A percentile compares a stretch with the other conserved stretches of the same genome.
Evolutionary conservation across 2,797 vertebrate genomes (phyloP).

Genomic region (Mallotus villosus): DNA sequence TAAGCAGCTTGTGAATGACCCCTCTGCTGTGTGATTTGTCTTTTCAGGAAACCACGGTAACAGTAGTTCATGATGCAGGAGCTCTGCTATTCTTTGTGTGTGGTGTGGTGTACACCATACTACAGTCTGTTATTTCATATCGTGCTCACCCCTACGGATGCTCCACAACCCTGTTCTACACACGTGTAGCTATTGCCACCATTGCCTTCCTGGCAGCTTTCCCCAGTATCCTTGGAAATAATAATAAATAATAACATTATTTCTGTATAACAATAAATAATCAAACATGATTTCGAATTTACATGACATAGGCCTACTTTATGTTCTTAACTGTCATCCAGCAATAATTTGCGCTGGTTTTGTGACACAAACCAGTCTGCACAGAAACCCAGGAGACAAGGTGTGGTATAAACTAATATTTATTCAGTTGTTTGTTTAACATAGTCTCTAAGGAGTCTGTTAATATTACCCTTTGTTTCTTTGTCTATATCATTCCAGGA

Average conservation of each 20-base stretch:
- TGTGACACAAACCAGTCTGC: conserved; percentile 73
- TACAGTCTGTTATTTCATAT: conserved; percentile 83
- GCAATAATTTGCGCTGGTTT: conserved; percentile 79
- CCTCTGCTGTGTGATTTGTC: conserved; percentile 10
- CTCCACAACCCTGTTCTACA: conserved; percentile 58
- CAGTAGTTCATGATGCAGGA: conserved; percentile 79
- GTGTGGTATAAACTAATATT: conserved; percentile 60
- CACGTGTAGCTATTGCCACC: conserved; percentile 69
- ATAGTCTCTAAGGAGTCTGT: not conserved
- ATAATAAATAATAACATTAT: not conserved
- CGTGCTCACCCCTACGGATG: conserved; percentile 73
- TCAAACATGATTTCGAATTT: not conserved
- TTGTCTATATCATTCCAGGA: conserved; percentile 68
- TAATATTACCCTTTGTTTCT: not conserved
- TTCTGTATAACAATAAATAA: not conserved
- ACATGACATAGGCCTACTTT: not conserved
- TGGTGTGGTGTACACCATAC: conserved; percentile 77
- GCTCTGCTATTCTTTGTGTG: conserved; percentile 85
- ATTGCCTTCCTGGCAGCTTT: conserved; percentile 75
- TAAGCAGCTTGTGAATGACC: not conserved
- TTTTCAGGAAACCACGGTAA: conserved; percentile 81
- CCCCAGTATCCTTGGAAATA: conserved; percentile 89
- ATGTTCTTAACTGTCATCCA: conserved; percentile 51
- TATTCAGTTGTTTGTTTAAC: not conserved
- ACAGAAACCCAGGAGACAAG: conserved; percentile 77